Conservation (phyloP, 2,888 invertebrate genomes). For the Agriopis marginaria region DNA sequence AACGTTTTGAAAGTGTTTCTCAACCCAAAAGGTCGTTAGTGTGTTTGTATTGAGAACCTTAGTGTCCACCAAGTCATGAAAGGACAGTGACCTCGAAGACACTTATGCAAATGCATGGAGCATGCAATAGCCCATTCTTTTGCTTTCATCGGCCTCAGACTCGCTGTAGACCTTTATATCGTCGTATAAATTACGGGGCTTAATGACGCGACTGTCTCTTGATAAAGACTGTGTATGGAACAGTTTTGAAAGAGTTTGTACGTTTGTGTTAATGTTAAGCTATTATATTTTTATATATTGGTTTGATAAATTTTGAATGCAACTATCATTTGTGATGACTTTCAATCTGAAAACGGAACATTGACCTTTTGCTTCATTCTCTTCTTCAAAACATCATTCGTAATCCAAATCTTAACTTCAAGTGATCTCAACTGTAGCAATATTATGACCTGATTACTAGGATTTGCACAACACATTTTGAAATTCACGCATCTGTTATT, state of each 20-base stretch:
- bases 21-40: constrained; percentile 35
- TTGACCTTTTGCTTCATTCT: no score
- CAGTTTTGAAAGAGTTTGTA: no score
- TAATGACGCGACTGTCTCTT: constrained; percentile 21
- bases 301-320: no score
- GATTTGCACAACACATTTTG: neutral
- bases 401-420: neutral
- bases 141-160: constrained; percentile 57
- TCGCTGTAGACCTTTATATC: constrained; percentile 26
- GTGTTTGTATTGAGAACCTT: constrained; percentile 38
- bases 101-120: constrained; percentile 74
- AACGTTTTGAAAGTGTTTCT: constrained; percentile 18
- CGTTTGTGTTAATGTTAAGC: no score
- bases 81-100: constrained; percentile 71
- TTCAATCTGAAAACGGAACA: no score
- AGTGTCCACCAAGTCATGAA: constrained; percentile 58
- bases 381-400: no score
- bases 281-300: no score
- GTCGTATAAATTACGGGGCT: constrained; percentile 22
- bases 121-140: constrained; percentile 71
- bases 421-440: neutral
- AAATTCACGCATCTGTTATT: constrained; percentile 11
- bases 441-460: constrained; percentile 8
- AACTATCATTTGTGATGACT: no score
- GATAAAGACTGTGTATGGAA: neutral